Conservation (phyloP, 2,888 invertebrate genomes). For the Lepidocyrtinus sp. region DNA sequence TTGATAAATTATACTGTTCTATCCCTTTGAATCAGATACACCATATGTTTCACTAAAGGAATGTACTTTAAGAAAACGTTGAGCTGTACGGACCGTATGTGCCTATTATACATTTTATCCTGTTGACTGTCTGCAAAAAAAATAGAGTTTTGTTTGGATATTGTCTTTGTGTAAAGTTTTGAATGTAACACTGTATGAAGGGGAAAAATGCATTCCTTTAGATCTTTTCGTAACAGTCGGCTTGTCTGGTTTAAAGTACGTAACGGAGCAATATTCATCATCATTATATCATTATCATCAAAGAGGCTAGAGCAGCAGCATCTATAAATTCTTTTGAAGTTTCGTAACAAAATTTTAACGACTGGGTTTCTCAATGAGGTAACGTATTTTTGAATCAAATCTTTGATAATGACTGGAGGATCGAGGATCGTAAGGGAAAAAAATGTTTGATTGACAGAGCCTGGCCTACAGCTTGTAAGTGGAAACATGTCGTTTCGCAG, state of each 20-base stretch:
- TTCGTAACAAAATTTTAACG: no score
- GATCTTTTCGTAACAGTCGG: constrained; percentile 11
- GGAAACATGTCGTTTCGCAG: constrained; percentile 2
- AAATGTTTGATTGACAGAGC: no score
- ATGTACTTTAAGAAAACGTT: no score
- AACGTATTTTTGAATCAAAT: no score
- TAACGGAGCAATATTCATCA: constrained; percentile 20
- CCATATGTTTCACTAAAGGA: no score
- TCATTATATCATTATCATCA: constrained; percentile 21
- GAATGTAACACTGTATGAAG: neutral
- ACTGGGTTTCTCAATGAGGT: no score
- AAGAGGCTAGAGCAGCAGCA: constrained; percentile 5
- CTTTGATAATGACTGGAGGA: no score
- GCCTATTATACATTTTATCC: no score
- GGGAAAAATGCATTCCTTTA: constrained; percentile 3
- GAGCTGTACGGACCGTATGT: no score
- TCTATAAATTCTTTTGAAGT: no score
- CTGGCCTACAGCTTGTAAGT: no score
- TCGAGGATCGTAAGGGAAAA: no score
- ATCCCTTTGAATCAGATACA: neutral
- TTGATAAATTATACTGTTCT: neutral
- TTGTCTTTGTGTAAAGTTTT: constrained; percentile 4
- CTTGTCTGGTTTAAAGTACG: constrained; percentile 24
- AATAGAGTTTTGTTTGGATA: neutral
- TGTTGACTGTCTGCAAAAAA: constrained; percentile 13